Base-by-base conservation (phyloP, 1,140 invertebrate genomes). In the Philotrypesis tridentata region DNA sequence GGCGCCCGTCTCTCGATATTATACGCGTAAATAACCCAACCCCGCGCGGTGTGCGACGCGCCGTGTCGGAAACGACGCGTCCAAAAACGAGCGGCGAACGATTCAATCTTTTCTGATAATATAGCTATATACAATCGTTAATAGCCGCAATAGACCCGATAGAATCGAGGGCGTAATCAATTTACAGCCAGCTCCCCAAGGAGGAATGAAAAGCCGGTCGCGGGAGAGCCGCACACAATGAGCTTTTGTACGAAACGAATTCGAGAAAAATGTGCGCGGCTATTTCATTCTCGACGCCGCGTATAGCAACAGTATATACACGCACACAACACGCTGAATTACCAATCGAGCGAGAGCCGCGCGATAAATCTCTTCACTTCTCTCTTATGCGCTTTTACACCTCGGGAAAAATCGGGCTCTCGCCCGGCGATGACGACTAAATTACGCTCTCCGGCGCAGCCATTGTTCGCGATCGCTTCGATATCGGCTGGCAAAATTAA, bases 381-480 rank as follows among this genome's bases (percentile, higher is more conserved):
- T n/a, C 48, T 55, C 6, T 7, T 17, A 6, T 21, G 21, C 21
- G 17, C n/a, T 14, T 55, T 21, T 21, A 48, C 5, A 43, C n/a
- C 48, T 1, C 6, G 21, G 5, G 48, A 55, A 55, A 55, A 55
- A 55, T 55, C 48, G 7, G 21, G n/a, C n/a, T n/a, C n/a, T 55
- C 48, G 48, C 33, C 33, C n/a, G n/a, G 33, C 3, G 55, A 75
- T 75, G 73, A 75, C 31, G 73, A 75, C 29, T 63, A 75, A 75
- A 75, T 75, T 63, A 75, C 29, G 29, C 31, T 55, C 17, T 55
- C n/a, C 5, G n/a, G n/a, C n/a, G n/a, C n/a, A n/a, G n/a, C 73
- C 31, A 75, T 75, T 75, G 73, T 75, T 75, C 43, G 6, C 17
- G 3, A 2, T 75, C 43, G 8, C 21, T 0, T 1, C 2, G 43